Evolutionary conservation across 2,797 vertebrate species (phyloP), one percentile per base, ranked within the genome.

Genomic region (Dermochelys coriacea): DNA sequence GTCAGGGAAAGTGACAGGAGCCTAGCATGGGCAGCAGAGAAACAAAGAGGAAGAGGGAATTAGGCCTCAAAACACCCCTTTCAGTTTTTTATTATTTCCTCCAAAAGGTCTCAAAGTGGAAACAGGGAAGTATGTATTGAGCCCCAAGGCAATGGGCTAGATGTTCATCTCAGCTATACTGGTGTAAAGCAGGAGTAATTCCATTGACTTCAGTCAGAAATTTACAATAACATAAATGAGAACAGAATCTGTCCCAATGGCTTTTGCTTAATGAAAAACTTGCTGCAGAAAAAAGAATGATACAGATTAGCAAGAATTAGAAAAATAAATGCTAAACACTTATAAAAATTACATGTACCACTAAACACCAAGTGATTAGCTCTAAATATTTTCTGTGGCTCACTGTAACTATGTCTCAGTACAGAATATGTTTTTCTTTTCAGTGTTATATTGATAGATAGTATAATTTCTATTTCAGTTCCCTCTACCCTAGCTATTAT

Each of bases 201-300:
- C 41, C 52, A 71, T 68, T 94, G 75, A 52, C 92, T 96, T 96
- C 84, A 92, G 52, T 41, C n/a, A 31, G 87, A 71, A 71, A 96
- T 95, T 97, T 96, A 94, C 71, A 96, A 57, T 8, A 15, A 86
- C 54, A 52, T 90, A 79, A 93, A 95, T 90, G 81, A 97, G 95
- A 95, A 85, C 59, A 93, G 52, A 91, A 61, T 61, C 95, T 97
- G 97, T 96, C 94, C 94, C 77, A 89, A 15, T 8, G 95, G 95
- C 93, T 93, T 87, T 41, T 89, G 27, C 55, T 96, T 97, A 96
- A 97, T 96, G 91, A 95, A 96, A 95, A 93, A 79, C 61, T 95
- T 87, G 81, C 21, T 93, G 79, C 86, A 27, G 85, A 94, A 85
- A 93, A 78, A 82, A 54, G 49, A 50, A 50, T 50, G 12, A 23